Evolutionary conservation across 2,888 invertebrate species (phyloP), one percentile per base, ranked within the genome.

Genomic region (Campaea margaritaria): DNA sequence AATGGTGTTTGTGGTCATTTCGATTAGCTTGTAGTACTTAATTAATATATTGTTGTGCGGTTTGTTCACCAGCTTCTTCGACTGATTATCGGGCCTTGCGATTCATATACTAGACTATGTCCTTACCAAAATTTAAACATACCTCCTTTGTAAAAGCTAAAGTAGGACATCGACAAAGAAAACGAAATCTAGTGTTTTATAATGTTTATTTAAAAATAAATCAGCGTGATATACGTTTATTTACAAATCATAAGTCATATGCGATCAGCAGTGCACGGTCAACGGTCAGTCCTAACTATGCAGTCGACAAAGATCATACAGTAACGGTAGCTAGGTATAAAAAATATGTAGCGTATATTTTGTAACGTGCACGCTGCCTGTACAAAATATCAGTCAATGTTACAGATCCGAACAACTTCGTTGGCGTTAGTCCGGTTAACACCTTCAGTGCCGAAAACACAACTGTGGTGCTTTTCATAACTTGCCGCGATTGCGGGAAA

Each of bases 201-300:
- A 78, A 74, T 66, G 85, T 89, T 87, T 88, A 89, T 89, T 89
- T 72, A 80, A 86, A 74, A 72, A 76, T 74, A 75, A 78, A 82
- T 80, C 83, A 85, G 89, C 88, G 88, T 90, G 90, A 82, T 75
- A 77, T 82, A 81, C 74, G 75, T 78, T 73, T 90, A 89, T 91
- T 85, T 88, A 89, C 89, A 91, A 79, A 78, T 77, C 65, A 73
- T 75, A 60, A 52, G 60, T 63, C 48, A 66, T 65, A 63, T 60
- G 62, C 64, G 50, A 21, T 60, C 51, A 65, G 68, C 62, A 48
- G 66, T 75, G 69, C 68, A 58, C 49, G 15, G 49, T 43, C 43
- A 28, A 58, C 45, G 27, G 38, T 43, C 49, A 44, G 43, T 48
- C 12, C 46, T 41, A 34, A 44, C 47, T 27, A 54, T 39, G 49